Conservation (phyloP, 1,140 invertebrate species). For the Zaprionus lachaisei region DNA sequence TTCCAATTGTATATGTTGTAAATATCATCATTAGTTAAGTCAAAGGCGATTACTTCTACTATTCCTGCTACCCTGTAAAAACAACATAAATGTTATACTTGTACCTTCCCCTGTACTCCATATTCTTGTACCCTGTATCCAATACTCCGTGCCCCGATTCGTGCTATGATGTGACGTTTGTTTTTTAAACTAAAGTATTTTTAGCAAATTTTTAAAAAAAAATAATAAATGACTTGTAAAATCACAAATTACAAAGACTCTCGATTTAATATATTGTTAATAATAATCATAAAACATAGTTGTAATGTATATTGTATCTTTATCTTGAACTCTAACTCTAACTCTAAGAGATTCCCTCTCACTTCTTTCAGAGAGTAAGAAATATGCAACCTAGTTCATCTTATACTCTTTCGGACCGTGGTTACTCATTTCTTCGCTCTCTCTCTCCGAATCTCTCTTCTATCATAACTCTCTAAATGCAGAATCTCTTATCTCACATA, state of each 20-base stretch:
- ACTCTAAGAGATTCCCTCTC: neutral
- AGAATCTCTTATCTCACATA: neutral
- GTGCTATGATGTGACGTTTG: neutral
- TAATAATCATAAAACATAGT: too few species aligned
- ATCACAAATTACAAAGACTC: neutral
- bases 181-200: conserved; percentile 26
- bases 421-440: neutral
- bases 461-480: neutral
- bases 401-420: neutral
- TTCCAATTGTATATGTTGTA: conserved; percentile 39
- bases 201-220: conserved; percentile 29
- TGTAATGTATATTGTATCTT: neutral
- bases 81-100: neutral
- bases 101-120: too few species aligned
- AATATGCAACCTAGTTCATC: neutral
- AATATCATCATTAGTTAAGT: conserved; percentile 39
- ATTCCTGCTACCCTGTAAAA: conserved; percentile 1
- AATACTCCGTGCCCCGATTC: neutral
- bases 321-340: neutral
- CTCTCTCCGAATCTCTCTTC: too few species aligned
- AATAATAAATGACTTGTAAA: conserved; percentile 10
- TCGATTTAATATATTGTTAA: neutral
- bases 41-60: conserved; percentile 2
- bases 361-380: neutral
- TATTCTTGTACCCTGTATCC: neutral